Conservation (phyloP, 2,888 invertebrate species). For the Andrena bicolor region DNA sequence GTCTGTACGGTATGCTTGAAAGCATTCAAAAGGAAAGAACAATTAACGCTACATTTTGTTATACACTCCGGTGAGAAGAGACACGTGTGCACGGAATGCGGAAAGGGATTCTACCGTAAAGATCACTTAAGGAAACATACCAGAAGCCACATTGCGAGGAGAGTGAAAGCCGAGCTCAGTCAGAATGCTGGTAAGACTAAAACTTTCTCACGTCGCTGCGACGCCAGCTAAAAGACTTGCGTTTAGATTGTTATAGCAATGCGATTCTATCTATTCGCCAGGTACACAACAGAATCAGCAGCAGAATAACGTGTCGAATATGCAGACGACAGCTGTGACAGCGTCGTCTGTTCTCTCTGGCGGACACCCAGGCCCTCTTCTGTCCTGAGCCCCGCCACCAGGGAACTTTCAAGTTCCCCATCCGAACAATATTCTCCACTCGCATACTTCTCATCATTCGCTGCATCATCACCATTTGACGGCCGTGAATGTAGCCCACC, state of each 20-base stretch:
- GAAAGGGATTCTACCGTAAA: slow-evolving; percentile 95
- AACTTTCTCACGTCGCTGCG: background rate
- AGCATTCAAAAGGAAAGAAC: slow-evolving; percentile 95
- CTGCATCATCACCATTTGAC: slow-evolving; percentile 81
- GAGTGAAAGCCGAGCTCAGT: slow-evolving; percentile 94
- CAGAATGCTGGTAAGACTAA: slow-evolving; percentile 87
- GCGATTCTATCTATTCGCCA: slow-evolving; percentile 20
- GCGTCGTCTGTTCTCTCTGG: slow-evolving; percentile 82
- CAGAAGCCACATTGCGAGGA: slow-evolving; percentile 93
- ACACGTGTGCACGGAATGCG: slow-evolving; percentile 94
- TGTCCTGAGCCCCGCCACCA: slow-evolving; percentile 85
- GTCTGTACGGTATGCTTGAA: slow-evolving; percentile 95
- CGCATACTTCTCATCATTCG: slow-evolving; percentile 79
- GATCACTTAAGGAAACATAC: slow-evolving; percentile 95
- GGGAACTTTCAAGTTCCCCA: slow-evolving; percentile 85
- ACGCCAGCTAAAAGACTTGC: background rate
- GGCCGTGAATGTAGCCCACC: slow-evolving; percentile 80
- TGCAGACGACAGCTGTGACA: slow-evolving; percentile 81
- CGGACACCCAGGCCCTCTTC: slow-evolving; percentile 82
- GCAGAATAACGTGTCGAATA: slow-evolving; percentile 82
- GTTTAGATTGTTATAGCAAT: background rate
- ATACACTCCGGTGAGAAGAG: slow-evolving; percentile 96
- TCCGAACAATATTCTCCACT: slow-evolving; percentile 83
- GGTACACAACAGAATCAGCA: slow-evolving; percentile 83
- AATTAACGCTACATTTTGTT: slow-evolving; percentile 94